Conservation (phyloP, 1,140 invertebrate species). For the Diabrotica undecimpunctata region DNA sequence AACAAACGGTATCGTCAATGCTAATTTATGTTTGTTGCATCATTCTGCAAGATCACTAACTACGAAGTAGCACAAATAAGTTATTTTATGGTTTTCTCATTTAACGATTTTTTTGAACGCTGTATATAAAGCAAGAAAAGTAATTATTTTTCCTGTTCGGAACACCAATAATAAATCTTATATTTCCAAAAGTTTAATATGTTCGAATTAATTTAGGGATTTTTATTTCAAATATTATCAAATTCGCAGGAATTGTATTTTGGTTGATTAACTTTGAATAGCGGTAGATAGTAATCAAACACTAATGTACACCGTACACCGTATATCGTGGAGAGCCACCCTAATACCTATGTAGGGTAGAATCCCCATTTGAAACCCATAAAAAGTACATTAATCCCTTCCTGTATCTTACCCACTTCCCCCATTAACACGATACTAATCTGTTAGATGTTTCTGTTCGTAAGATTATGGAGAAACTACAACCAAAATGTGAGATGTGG, state of each 20-base stretch:
- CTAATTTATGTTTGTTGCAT: too few species aligned
- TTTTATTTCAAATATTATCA: background rate
- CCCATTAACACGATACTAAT: conserved; percentile 16
- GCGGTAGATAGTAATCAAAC: background rate
- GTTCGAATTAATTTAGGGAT: too few species aligned
- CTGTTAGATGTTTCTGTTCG: background rate
- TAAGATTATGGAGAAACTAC: background rate
- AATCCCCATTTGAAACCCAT: conserved; percentile 9
- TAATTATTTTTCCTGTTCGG: too few species aligned
- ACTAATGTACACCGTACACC: background rate
- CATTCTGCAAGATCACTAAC: too few species aligned
- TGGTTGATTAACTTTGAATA: background rate
- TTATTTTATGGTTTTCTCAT: too few species aligned
- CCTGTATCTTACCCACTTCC: conserved; percentile 4
- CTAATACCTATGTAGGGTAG: background rate
- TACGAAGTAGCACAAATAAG: too few species aligned
- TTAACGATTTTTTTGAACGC: too few species aligned
- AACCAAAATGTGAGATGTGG: background rate
- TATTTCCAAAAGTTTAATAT: too few species aligned
- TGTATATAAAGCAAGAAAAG: too few species aligned
- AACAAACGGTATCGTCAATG: too few species aligned
- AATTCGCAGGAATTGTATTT: background rate
- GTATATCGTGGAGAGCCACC: background rate
- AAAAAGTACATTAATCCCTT: conserved; percentile 17
- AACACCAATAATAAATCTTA: too few species aligned